phyloP scores from a whole-genome alignment of 2,888 invertebrate genomes.

The Eubasilissa splendida region DNA sequence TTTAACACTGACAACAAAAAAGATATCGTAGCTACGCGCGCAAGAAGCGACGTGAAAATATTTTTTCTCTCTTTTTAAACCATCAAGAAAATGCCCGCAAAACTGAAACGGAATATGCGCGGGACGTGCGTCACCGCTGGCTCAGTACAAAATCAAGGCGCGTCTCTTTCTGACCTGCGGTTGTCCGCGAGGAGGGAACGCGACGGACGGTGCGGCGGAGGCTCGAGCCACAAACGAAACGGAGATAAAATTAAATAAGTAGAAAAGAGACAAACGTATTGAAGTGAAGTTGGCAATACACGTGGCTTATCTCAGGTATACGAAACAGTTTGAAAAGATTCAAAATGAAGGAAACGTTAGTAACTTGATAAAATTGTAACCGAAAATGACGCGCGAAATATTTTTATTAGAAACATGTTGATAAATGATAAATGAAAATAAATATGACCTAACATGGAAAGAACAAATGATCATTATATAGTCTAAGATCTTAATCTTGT shows the following conservation, averaged over 20 bases:
- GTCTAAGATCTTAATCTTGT: too few species aligned
- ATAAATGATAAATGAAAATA: too few species aligned
- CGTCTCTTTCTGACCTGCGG: not conserved
- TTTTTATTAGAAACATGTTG: too few species aligned
- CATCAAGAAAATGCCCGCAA: not conserved
- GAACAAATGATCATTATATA: too few species aligned
- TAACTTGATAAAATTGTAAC: too few species aligned
- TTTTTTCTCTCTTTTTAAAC: slow-evolving; percentile 33
- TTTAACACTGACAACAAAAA: slow-evolving; percentile 47
- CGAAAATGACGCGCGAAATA: too few species aligned
- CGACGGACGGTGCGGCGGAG: not conserved
- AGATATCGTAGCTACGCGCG: slow-evolving; percentile 37
- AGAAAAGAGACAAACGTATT: not conserved
- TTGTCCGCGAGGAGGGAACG: not conserved
- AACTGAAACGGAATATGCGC: slow-evolving; percentile 35
- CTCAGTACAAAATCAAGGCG: not conserved
- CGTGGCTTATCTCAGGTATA: slow-evolving; percentile 32
- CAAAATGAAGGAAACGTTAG: too few species aligned
- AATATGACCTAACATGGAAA: too few species aligned
- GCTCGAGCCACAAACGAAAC: not conserved
- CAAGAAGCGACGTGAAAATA: slow-evolving; percentile 15
- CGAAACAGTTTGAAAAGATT: slow-evolving; percentile 7
- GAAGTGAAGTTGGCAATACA: slow-evolving; percentile 27
- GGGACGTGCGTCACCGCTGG: not conserved
- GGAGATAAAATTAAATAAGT: not conserved